A percentile compares a stretch with the other conserved stretches of the same genome.
phyloP scores from a whole-genome alignment of 2,797 vertebrate species.

The Enteromius mattozi region DNA sequence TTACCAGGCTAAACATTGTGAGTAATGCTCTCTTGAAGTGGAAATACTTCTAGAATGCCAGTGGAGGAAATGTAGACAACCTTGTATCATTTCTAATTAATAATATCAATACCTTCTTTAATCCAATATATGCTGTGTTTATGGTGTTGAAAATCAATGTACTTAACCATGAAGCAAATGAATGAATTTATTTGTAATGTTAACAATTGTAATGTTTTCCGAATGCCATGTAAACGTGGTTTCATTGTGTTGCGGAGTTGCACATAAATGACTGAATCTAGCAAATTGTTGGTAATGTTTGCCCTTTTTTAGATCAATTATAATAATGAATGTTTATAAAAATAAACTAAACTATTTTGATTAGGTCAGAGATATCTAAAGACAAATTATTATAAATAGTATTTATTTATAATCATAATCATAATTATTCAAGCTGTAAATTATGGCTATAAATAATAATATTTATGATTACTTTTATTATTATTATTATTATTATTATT shows the following conservation, averaged over 20 bases:
- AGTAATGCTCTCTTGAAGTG: neutral
- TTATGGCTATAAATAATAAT: too few species aligned
- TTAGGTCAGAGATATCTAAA: too few species aligned
- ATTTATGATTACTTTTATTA: too few species aligned
- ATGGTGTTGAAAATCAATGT: neutral
- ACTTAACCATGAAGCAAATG: neutral
- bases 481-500: too few species aligned
- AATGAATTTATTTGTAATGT: neutral
- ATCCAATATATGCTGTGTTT: neutral
- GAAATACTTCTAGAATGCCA: neutral
- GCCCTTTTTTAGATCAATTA: too few species aligned
- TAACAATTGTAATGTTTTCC: neutral
- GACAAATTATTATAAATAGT: too few species aligned
- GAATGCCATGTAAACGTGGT: neutral
- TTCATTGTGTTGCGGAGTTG: neutral
- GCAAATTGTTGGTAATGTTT: neutral
- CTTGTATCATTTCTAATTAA: neutral
- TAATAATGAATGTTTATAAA: too few species aligned
- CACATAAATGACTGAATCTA: neutral
- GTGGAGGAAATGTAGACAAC: neutral
- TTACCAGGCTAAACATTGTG: neutral
- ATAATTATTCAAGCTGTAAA: too few species aligned
- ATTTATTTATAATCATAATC: too few species aligned
- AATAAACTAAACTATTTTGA: too few species aligned
- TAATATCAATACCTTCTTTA: neutral